Evolutionary conservation across 1,140 invertebrate genomes (phyloP).

Genomic region (Marisa cornuarietis): DNA sequence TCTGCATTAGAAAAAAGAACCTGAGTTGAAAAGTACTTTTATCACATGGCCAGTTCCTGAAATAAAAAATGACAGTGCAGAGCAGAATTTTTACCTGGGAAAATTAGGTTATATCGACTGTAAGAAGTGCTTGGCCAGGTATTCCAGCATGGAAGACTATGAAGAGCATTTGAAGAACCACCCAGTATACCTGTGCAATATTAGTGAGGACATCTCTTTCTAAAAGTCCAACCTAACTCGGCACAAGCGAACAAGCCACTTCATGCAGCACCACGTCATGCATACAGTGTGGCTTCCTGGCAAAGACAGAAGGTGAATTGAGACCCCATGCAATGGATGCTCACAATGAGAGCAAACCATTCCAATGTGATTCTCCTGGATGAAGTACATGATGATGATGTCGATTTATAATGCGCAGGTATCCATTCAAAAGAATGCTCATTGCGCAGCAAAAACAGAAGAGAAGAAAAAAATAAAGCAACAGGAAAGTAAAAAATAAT

Average conservation of each 20-base stretch:
- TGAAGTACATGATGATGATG: too few species aligned
- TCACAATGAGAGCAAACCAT: slow-evolving; percentile 39
- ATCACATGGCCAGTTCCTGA: not conserved
- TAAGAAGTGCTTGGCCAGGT: slow-evolving; percentile 18
- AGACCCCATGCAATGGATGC: slow-evolving; percentile 29
- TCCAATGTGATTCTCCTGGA: slow-evolving; percentile 35
- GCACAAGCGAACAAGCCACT: slow-evolving; percentile 32
- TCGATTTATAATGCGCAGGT: too few species aligned
- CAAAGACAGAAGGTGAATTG: slow-evolving; percentile 29
- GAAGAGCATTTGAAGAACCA: slow-evolving; percentile 16
- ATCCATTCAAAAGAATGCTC: too few species aligned
- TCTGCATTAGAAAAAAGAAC: not conserved
- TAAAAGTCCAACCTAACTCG: slow-evolving; percentile 33
- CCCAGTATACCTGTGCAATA: slow-evolving; percentile 29
- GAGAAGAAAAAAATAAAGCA: too few species aligned
- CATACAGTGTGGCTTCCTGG: slow-evolving; percentile 18
- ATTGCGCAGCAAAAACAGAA: too few species aligned
- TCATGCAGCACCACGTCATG: slow-evolving; percentile 24
- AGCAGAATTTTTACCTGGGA: slow-evolving; percentile 20
- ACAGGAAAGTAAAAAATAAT: too few species aligned
- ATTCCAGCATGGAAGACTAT: slow-evolving; percentile 21
- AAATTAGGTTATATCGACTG: slow-evolving; percentile 14
- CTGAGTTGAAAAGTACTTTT: not conserved
- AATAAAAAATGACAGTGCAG: not conserved
- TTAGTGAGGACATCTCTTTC: slow-evolving; percentile 29